Percentiles rank a stretch among this genome's conserved stretches.
These are phyloP conservation scores for Scaptodrosophila lebanonensis DNA, from an alignment of 1,140 invertebrate species.

Conservation along the genomic window DNA sequence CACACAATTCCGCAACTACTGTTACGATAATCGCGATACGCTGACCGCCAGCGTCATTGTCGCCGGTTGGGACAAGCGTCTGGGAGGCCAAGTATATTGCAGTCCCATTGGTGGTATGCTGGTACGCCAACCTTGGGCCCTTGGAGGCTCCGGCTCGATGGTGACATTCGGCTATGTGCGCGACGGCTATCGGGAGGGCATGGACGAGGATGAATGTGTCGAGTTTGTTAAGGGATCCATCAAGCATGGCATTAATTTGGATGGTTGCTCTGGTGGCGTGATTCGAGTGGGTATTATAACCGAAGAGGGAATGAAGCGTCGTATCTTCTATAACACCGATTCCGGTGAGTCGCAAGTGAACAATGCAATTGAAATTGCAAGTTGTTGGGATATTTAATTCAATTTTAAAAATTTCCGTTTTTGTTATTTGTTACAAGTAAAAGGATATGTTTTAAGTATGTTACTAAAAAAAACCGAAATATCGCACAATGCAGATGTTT, in stretches of 20 bases:
- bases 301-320: conserved; percentile 88
- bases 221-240: conserved; percentile 92
- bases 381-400: no score
- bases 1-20: conserved; percentile 93
- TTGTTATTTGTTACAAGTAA: no score
- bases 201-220: conserved; percentile 91
- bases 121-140: conserved; percentile 88
- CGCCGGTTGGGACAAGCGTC: conserved; percentile 94
- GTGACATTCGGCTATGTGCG: conserved; percentile 98
- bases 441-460: no score
- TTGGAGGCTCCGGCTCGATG: conserved; percentile 97
- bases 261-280: conserved; percentile 97
- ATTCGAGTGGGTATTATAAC: conserved; percentile 93
- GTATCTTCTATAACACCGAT: conserved; percentile 80
- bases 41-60: conserved; percentile 94
- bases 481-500: no score
- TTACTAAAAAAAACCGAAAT: no score
- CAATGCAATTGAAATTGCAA: conserved; percentile 13
- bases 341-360: conserved; percentile 45
- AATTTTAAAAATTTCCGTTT: no score
- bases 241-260: conserved; percentile 93
- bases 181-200: conserved; percentile 89
- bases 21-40: conserved; percentile 97
- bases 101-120: conserved; percentile 97
- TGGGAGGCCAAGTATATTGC: conserved; percentile 93